Evolutionary conservation across 1,140 invertebrate genomes (phyloP).

Genomic region (Bemisia tabaci): DNA sequence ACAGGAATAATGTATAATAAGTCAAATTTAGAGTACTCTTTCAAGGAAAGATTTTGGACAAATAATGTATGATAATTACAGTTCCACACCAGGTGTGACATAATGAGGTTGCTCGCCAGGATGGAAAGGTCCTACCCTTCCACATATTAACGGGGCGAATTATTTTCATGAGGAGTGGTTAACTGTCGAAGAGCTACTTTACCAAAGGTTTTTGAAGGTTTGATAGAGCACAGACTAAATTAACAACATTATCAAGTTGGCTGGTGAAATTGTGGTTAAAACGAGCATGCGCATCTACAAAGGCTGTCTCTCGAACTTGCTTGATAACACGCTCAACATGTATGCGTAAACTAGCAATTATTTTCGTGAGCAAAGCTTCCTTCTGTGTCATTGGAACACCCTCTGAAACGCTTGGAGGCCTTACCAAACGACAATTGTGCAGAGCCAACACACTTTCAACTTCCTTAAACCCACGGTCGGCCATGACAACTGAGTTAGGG

Average conservation of each 20-base stretch:
- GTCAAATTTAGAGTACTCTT: no score
- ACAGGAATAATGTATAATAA: no score
- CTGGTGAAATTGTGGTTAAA: constrained; percentile 23
- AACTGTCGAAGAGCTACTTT: no score
- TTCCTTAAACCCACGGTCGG: constrained; percentile 31
- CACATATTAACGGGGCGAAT: no score
- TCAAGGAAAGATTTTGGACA: no score
- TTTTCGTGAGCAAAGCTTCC: constrained; percentile 28
- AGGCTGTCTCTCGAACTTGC: constrained; percentile 28
- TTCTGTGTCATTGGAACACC: constrained; percentile 21
- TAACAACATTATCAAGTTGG: constrained; percentile 25
- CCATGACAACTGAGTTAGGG: constrained; percentile 23
- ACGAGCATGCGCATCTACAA: constrained; percentile 28
- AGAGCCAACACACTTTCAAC: constrained; percentile 21
- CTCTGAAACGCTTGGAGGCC: constrained; percentile 29
- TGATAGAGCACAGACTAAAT: constrained; percentile 23
- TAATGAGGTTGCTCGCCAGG: no score
- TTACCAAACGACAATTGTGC: constrained; percentile 25
- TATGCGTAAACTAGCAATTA: constrained; percentile 31
- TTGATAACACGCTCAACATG: constrained; percentile 31
- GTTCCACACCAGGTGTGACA: no score
- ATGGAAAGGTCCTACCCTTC: no score
- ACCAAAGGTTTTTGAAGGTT: constrained; percentile 24
- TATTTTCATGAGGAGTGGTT: no score
- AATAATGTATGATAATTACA: no score